phyloP scores from a whole-genome alignment of 2,888 invertebrate species.

The Uloborus plumipes region DNA sequence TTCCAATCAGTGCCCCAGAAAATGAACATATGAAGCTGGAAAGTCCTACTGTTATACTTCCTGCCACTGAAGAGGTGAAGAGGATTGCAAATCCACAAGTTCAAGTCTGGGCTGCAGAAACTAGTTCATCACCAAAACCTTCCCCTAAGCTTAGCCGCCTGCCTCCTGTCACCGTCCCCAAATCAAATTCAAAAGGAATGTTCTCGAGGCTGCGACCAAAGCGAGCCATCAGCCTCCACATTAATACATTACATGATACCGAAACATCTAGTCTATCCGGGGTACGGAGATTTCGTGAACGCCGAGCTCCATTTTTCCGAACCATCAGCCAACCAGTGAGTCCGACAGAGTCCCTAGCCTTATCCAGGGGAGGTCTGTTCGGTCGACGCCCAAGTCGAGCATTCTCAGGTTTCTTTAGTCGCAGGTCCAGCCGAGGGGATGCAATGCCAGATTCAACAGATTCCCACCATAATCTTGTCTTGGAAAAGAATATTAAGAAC shows the following conservation, averaged over 20 bases:
- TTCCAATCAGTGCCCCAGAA: background rate
- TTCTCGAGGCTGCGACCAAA: conserved; percentile 14
- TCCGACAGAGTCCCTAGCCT: conserved; percentile 30
- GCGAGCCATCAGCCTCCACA: conserved; percentile 35
- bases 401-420: too few relatives aligned
- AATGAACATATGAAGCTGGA: background rate
- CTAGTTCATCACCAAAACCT: conserved; percentile 5
- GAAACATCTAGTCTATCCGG: conserved; percentile 34
- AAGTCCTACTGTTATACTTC: background rate
- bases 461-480: conserved; percentile 5
- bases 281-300: conserved; percentile 32
- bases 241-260: conserved; percentile 8
- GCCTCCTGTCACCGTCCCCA: background rate
- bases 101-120: background rate
- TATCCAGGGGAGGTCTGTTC: conserved; percentile 13
- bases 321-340: conserved; percentile 50
- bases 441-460: too few relatives aligned
- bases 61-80: background rate
- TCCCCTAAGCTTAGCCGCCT: background rate
- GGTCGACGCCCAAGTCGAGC: too few relatives aligned
- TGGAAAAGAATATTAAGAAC: conserved; percentile 40
- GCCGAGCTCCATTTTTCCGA: conserved; percentile 13
- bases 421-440: too few relatives aligned
- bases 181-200: background rate
- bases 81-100: too few relatives aligned